Base-by-base conservation (phyloP, 2,797 vertebrate species). In the Sarcoramphus papa region DNA sequence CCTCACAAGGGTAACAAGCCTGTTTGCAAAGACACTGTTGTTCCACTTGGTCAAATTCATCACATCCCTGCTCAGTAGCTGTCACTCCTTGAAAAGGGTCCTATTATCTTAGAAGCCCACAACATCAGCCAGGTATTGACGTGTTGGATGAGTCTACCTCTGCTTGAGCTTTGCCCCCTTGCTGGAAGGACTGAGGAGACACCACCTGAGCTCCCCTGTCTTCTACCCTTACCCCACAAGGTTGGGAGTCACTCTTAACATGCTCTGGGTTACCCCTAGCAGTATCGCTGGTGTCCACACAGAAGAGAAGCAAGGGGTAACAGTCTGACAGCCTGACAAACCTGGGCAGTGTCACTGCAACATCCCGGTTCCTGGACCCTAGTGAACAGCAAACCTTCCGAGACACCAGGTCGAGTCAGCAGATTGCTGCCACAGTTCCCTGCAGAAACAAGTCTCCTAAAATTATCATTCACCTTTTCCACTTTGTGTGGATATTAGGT, bases 361-460 rank as follows among this genome's bases (percentile, higher is more conserved):
- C 27, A 15, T 3, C 10, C 6, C 2, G 0, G 13, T 25, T 65
- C 20, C 31, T 11, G 17, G 37, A 59, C 10, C 11, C 10, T 4
- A 5, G 18, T 4, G 6, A 70, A 24, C 8, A 57, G 48, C 23
- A 70, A 50, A 48, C 17, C 10, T 48, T 27, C 18, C 2, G 2
- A 60, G 51, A 59, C 20, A 48, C 8, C 27, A 41, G 11, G 16
- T 25, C 3, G 5, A 20, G 31, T 54, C 10, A 47, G 22, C 8
- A 65, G 56, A 20, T 20, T 30, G 14, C 33, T 50, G 53, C 22
- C 5, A 27, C 21, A 23, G 14, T 31, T 51, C 33, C 28, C 60
- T 41, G 48, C 21, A 67, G 76, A 56, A 93, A 21, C 0, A 3
- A 51, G 33, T 33, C 15, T 73, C 35, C 54, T 77, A 45, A 73